Evolutionary conservation across 37 sponge, comb jelly and placozoan genomes (phyloP), one percentile per base, ranked within the genome.

Genomic region (Oopsacas minuta): DNA sequence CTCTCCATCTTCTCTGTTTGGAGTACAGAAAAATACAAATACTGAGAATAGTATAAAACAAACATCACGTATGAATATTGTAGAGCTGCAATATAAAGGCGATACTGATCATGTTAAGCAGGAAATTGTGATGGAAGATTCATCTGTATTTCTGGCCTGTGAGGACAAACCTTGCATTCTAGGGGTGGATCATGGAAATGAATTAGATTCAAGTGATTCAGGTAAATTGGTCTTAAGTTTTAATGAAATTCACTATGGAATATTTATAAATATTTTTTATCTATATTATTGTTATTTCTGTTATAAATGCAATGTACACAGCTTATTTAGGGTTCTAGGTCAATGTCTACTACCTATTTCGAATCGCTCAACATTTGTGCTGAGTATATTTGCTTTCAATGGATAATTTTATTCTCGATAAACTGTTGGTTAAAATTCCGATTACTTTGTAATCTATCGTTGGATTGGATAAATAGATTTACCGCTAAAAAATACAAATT

Each of bases 41-140:
- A 25, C 22, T 25, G 30, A 61, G 7, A 10, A 61, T 61, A 34
- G 75, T 61, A 61, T 61, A 3, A 25, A 32, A 12, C 28, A 3
- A 25, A 20, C 75, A 61, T 34, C 75, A 25, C 75, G 1, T 61
- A 42, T 42, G 49, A n/a, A 61, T 61, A 61, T 61, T 61, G 28
- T 61, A n/a, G 30, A 61, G 30, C 32, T 61, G 75, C 7, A 10
- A 61, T 25, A 25, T 61, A 61, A 61, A 10, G 75, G 75, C 32
- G 28, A 25, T n/a, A 3, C 5, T 61, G 75, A 32, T 3, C 32
- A 61, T 7, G 75, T 61, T 32, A 61, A 61, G 28, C 20, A n/a
- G 75, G 75, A 61, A 34, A n/a, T 61, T 5, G 75, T 61, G 75
- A 3, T 61, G 20, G 75, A 61, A n/a, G 75, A 61, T 61, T 61